A percentile compares a stretch with the other conserved stretches of the same genome.
These are phyloP conservation scores for Diachasma alloeum DNA, from an alignment of 1,140 invertebrate species.

Conservation along the genomic window DNA sequence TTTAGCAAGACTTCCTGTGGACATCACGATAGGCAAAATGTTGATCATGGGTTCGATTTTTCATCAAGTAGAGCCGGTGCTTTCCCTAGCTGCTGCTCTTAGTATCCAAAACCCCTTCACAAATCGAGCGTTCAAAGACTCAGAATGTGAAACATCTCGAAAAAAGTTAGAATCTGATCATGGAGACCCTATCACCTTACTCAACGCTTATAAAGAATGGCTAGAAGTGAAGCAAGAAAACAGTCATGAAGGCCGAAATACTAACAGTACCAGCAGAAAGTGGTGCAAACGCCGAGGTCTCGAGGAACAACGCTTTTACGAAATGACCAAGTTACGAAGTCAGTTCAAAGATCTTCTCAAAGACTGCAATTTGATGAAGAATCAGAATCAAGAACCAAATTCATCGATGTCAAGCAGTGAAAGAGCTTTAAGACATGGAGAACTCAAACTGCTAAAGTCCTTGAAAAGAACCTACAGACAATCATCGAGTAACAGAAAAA, in stretches of 20 bases:
- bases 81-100: slow-evolving; percentile 90
- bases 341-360: slow-evolving; percentile 89
- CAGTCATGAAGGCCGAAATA: slow-evolving; percentile 42
- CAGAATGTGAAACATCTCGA: slow-evolving; percentile 82
- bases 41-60: slow-evolving; percentile 92
- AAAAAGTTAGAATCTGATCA: slow-evolving; percentile 89
- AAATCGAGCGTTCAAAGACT: slow-evolving; percentile 84
- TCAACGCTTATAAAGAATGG: slow-evolving; percentile 93
- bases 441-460: slow-evolving; percentile 84
- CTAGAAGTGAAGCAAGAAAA: slow-evolving; percentile 75
- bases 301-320: slow-evolving; percentile 96
- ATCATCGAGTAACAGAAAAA: slow-evolving; percentile 71
- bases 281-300: slow-evolving; percentile 91
- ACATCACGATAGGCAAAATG: slow-evolving; percentile 96
- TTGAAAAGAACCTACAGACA: slow-evolving; percentile 74
- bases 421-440: slow-evolving; percentile 82
- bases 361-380: slow-evolving; percentile 76
- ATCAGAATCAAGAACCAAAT: slow-evolving; percentile 57
- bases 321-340: slow-evolving; percentile 89
- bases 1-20: slow-evolving; percentile 89
- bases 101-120: slow-evolving; percentile 95
- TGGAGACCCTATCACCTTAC: slow-evolving; percentile 92
- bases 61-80: slow-evolving; percentile 88
- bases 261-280: slow-evolving; percentile 65
- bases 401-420: slow-evolving; percentile 77